These are phyloP conservation scores for Amazona guildingii DNA, from an alignment of 2,113 vertebrate genomes.

Conservation along the genomic window DNA sequence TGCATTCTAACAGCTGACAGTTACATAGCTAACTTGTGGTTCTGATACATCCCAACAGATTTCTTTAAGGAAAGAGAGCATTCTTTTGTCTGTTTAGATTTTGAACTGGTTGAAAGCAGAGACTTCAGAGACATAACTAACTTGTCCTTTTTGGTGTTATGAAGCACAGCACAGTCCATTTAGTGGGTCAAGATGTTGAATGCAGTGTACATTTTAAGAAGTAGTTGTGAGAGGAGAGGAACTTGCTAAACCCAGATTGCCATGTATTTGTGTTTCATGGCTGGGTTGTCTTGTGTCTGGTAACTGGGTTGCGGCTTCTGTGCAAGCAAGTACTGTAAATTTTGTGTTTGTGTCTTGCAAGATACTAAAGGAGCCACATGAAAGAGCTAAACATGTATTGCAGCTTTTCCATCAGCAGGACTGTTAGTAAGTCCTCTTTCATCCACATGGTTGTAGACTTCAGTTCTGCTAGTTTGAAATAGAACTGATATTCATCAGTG, in stretches of 20 bases:
- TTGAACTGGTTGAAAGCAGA: not conserved
- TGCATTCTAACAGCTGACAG: not conserved
- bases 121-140: not conserved
- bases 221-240: not conserved
- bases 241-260: not conserved
- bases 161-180: not conserved
- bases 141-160: not conserved
- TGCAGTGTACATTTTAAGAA: not conserved
- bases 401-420: not conserved
- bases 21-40: not conserved
- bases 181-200: not conserved
- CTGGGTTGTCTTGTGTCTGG: not conserved
- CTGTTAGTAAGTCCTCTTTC: not conserved
- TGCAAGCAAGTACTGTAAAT: not conserved
- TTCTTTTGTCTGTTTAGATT: not conserved
- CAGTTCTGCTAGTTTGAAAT: not conserved
- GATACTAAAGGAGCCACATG: not conserved
- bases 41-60: not conserved
- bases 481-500: not conserved
- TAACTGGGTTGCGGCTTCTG: slow-evolving; percentile 2
- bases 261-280: not conserved
- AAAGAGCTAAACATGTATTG: not conserved
- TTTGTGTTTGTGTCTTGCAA: not conserved
- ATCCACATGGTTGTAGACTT: not conserved
- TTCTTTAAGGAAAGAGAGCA: not conserved